Base-by-base conservation (phyloP, 2,113 vertebrate genomes). In the Tychaedon coryphoeus region DNA sequence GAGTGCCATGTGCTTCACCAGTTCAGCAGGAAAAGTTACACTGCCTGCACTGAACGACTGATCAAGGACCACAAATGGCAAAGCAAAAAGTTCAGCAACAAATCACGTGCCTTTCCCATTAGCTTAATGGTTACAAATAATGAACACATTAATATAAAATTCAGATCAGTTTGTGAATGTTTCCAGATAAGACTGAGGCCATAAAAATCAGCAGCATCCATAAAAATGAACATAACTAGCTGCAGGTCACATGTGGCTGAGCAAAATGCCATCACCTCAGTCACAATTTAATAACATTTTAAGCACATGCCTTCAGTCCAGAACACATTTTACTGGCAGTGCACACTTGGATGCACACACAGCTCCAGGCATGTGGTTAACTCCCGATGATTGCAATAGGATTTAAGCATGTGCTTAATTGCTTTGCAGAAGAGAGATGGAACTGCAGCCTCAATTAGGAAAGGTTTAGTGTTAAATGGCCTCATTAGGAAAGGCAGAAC, bases 401-500 rank as follows among this genome's bases (percentile, higher is more conserved):
- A 94, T 93, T 96, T 96, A 94, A 94, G 90, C 85, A 96, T 93
- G 94, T 90, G 85, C 96, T 93, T 97, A 97, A 97, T 96, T 96
- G 95, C 94, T 95, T 58, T 86, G 92, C 81, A 93, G 95, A 93
- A 88, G 12, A 76, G 92, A 82, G 78, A 82, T 94, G 81, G 92
- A 96, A 91, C 78, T 83, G 90, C 87, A 94, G 92, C 66, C 75
- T 96, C 94, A 95, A 95, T 96, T 96, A 96, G 93, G 92, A 92
- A 93, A 94, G 93, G 94, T 92, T 96, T 97, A 96, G 93, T 88
- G 93, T 95, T 95, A 97, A 96, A 96, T 96, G 95, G 95, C 88
- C 95, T 96, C 95, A 97, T 96, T 97, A 95, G 88, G 66, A 88
- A 84, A 94, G 86, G 94, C 92, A 97, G 96, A 96, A 94, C 92